Percentiles rank a stretch among this genome's conserved stretches.
These are phyloP conservation scores for Morelia viridis DNA, from an alignment of 2,797 vertebrate species.

Conservation along the genomic window DNA sequence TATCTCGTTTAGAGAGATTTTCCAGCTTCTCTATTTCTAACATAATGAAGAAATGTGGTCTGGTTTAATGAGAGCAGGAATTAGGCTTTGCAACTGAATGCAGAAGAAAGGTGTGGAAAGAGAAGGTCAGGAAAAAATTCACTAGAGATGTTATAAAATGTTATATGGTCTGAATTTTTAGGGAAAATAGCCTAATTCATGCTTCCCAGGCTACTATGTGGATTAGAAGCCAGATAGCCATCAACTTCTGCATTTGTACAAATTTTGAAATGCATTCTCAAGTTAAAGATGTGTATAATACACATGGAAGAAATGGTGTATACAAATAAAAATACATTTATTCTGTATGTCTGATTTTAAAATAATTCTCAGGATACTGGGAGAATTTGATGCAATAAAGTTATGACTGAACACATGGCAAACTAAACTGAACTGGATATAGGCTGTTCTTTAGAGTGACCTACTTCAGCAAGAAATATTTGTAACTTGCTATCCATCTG, in stretches of 20 bases:
- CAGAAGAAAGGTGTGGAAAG: neutral
- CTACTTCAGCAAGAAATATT: neutral
- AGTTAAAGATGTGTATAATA: neutral
- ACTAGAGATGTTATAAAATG: neutral
- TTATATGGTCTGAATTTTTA: neutral
- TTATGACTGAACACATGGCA: neutral
- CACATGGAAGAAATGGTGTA: neutral
- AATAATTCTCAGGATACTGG: neutral
- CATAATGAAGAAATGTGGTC: neutral
- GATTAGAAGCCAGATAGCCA: neutral
- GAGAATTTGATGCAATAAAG: neutral
- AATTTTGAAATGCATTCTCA: neutral
- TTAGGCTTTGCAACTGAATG: neutral
- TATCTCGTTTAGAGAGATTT: neutral
- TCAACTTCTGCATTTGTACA: neutral
- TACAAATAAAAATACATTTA: neutral
- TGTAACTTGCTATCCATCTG: neutral
- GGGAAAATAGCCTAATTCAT: neutral
- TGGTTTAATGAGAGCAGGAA: neutral
- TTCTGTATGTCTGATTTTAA: neutral
- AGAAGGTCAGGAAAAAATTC: neutral
- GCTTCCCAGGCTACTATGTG: neutral
- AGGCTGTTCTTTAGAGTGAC: neutral
- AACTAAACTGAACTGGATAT: neutral
- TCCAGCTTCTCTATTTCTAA: neutral